Evolutionary conservation across 2,888 invertebrate species (phyloP).

Genomic region (Drosophila tanythrix): DNA sequence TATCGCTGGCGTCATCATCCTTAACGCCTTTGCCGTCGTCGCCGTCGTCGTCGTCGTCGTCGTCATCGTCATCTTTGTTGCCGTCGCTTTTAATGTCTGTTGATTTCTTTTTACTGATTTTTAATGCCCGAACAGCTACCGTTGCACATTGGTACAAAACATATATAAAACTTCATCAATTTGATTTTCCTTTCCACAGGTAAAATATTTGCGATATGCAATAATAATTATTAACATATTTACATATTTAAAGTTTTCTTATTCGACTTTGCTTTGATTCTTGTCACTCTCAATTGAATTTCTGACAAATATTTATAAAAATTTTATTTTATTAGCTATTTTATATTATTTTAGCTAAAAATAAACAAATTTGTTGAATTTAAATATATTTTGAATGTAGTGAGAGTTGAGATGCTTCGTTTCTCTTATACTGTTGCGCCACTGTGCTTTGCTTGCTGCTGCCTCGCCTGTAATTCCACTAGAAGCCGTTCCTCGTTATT

Average conservation of each 20-base stretch:
- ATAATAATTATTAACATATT: not conserved
- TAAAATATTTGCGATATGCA: not conserved
- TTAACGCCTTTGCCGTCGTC: conserved; percentile 50
- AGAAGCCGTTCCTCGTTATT: conserved; percentile 54
- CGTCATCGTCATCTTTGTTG: conserved; percentile 21
- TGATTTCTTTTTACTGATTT: conserved; percentile 73
- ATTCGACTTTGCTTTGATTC: not conserved
- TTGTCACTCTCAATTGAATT: not conserved
- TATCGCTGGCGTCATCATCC: conserved; percentile 62
- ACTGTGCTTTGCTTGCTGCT: conserved; percentile 34
- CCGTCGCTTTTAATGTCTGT: conserved; percentile 70
- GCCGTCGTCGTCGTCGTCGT: conserved; percentile 5
- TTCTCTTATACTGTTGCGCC: conserved; percentile 1
- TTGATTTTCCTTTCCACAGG: not conserved
- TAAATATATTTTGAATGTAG: not conserved
- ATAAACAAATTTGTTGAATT: not conserved
- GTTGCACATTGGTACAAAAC: conserved; percentile 33
- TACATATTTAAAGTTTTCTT: not conserved
- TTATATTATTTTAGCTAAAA: not conserved
- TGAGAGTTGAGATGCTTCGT: not conserved
- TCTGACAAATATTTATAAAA: not conserved
- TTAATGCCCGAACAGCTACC: conserved; percentile 60
- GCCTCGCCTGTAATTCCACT: conserved; percentile 41
- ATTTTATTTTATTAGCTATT: too few species aligned
- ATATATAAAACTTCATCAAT: not conserved